These are phyloP conservation scores for Zaprionus bogoriensis DNA, from an alignment of 2,888 invertebrate genomes.

Conservation along the genomic window DNA sequence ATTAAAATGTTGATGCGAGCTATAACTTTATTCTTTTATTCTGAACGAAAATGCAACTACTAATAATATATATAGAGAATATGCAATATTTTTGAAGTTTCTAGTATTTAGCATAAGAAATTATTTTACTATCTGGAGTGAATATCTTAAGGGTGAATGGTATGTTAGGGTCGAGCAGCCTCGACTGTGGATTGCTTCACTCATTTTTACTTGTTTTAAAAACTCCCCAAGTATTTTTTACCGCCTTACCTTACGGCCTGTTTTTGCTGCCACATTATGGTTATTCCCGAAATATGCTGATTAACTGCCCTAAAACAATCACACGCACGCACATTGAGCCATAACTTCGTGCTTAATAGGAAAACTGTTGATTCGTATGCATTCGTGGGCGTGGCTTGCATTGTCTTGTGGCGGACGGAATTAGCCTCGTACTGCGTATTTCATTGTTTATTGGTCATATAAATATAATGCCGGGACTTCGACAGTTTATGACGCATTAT, in stretches of 20 bases:
- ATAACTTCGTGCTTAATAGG: constrained; percentile 19
- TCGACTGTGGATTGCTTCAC: no score
- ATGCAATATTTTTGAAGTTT: no score
- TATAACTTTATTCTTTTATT: no score
- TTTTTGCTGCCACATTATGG: neutral
- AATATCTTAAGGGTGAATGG: no score
- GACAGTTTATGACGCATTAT: constrained; percentile 48
- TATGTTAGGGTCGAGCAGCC: no score
- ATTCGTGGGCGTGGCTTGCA: constrained; percentile 11
- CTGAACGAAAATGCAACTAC: no score
- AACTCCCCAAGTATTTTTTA: neutral
- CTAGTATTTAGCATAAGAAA: no score
- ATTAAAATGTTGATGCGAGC: no score
- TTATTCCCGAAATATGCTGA: constrained; percentile 3
- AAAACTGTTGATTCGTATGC: constrained; percentile 31
- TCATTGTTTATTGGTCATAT: constrained; percentile 69
- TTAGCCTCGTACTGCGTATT: constrained; percentile 49
- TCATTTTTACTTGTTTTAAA: no score
- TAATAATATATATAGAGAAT: no score
- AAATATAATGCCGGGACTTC: constrained; percentile 59
- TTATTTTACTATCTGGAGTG: no score
- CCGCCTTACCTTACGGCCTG: neutral
- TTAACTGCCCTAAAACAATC: constrained; percentile 39
- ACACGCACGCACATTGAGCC: constrained; percentile 17
- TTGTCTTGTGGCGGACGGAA: constrained; percentile 19